Evolutionary conservation across 2,797 vertebrate genomes (phyloP).

Genomic region (Eulemur mongoz): DNA sequence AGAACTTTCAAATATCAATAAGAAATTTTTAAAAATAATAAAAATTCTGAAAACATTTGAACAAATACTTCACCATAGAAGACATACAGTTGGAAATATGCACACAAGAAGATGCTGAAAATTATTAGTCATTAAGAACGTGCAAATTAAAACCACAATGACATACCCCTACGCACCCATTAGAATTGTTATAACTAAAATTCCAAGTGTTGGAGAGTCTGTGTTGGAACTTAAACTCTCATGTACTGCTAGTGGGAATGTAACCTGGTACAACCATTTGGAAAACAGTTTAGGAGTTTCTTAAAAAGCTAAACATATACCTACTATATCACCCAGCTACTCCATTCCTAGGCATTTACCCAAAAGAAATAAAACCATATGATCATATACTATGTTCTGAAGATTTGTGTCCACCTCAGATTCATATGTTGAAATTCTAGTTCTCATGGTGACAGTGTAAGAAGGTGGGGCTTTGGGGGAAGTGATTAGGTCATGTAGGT

Average conservation of each 20-base stretch:
- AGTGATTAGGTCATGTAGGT: not conserved
- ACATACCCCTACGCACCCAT: not conserved
- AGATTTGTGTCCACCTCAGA: not conserved
- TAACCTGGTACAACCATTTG: not conserved
- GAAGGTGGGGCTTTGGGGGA: not conserved
- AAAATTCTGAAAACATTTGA: not conserved
- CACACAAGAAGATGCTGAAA: not conserved
- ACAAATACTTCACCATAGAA: not conserved
- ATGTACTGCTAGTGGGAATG: not conserved
- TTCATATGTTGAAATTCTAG: not conserved
- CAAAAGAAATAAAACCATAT: not conserved
- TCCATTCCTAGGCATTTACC: not conserved
- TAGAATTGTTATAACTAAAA: slow-evolving; percentile 37
- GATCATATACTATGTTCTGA: not conserved
- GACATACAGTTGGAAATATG: not conserved
- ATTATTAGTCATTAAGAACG: not conserved
- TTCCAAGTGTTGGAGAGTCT: not conserved
- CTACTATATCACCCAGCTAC: not conserved
- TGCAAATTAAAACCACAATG: not conserved
- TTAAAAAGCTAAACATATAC: not conserved
- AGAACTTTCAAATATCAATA: not conserved
- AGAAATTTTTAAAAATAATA: not conserved
- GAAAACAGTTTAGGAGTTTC: not conserved
- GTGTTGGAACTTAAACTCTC: not conserved
- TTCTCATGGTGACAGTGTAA: not conserved